Percentiles rank a stretch among this genome's conserved stretches.
phyloP scores from a whole-genome alignment of 2,113 vertebrate species.

The Dicrurus megarhynchus region DNA sequence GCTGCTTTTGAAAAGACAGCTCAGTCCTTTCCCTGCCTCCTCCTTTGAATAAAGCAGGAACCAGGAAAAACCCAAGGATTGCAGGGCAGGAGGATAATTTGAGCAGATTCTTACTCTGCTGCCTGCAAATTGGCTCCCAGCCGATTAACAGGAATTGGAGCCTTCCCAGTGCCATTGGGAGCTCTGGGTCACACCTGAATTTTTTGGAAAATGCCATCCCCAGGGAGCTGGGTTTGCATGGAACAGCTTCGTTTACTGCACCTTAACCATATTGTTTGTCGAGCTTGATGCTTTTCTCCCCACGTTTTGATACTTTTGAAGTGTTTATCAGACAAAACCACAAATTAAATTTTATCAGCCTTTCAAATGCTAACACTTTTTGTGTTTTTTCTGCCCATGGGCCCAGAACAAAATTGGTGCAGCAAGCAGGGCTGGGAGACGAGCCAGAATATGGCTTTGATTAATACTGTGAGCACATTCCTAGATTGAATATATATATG shows the following conservation, averaged over 20 bases:
- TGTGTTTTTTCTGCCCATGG: constrained; percentile 1
- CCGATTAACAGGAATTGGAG: not conserved
- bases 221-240: not conserved
- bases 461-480: constrained; percentile 50
- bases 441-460: constrained; percentile 30
- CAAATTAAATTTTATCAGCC: constrained; percentile 65
- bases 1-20: not conserved
- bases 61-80: not conserved
- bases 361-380: constrained; percentile 64
- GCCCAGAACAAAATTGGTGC: constrained; percentile 29
- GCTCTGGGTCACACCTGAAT: not conserved
- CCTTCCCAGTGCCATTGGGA: not conserved
- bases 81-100: not conserved
- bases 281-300: not conserved
- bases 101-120: not conserved
- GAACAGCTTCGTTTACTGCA: not conserved
- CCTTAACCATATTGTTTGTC: not conserved
- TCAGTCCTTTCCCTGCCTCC: not conserved
- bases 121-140: not conserved
- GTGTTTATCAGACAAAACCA: constrained; percentile 56
- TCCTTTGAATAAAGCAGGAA: not conserved
- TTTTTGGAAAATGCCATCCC: not conserved
- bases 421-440: not conserved
- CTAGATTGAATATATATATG: constrained; percentile 1
- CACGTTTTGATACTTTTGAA: not conserved